A percentile compares a stretch with the other conserved stretches of the same genome.
Conservation (phyloP, 2,888 invertebrate genomes). For the Philonicus albiceps region DNA sequence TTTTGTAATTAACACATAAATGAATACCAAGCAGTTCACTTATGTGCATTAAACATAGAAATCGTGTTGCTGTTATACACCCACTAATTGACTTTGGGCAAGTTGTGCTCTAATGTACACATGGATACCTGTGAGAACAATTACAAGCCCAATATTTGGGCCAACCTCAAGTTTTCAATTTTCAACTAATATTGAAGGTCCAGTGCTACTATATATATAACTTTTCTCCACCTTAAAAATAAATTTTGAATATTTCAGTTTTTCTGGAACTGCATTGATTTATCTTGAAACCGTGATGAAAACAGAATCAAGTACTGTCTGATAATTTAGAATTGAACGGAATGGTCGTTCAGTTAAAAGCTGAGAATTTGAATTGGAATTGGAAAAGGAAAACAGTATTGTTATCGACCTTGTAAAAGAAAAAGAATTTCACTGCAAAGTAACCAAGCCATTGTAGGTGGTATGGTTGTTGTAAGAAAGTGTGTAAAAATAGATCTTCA, state of each 20-base stretch:
- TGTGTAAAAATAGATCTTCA: neutral
- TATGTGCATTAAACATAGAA: neutral
- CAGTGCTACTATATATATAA: neutral
- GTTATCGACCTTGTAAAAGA: conserved; percentile 10
- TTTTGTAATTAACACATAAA: conserved; percentile 10
- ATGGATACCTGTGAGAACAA: neutral
- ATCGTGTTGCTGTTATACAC: neutral
- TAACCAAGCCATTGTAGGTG: neutral
- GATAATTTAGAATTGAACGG: neutral
- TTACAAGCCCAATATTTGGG: neutral
- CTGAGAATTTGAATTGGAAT: neutral
- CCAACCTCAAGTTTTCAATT: neutral
- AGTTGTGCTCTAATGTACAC: neutral
- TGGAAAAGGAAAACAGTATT: neutral
- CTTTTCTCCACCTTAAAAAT: neutral
- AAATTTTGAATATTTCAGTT: neutral
- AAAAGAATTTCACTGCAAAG: neutral
- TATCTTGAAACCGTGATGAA: neutral
- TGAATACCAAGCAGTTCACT: neutral
- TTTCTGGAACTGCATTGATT: neutral
- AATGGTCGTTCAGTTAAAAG: neutral
- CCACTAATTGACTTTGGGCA: neutral
- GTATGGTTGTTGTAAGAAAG: neutral
- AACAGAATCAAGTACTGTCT: neutral
- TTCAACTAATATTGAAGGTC: neutral